A percentile compares a stretch with the other conserved stretches of the same genome.
These are phyloP conservation scores for Sebastes itinus DNA, from an alignment of 2,797 vertebrate genomes.

Conservation along the genomic window DNA sequence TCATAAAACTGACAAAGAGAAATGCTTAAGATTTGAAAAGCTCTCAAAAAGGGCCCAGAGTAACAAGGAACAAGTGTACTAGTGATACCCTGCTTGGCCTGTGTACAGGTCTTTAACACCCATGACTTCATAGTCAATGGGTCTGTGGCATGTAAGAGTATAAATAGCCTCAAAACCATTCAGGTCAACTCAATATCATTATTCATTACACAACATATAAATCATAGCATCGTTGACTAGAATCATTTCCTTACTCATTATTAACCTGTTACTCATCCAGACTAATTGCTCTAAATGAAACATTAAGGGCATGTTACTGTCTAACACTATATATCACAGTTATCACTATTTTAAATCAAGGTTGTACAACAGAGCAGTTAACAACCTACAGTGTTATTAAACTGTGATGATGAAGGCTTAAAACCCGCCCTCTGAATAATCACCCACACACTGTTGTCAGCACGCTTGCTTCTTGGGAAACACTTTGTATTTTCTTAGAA, in stretches of 20 bases:
- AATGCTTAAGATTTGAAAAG: not conserved
- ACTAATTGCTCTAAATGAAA: not conserved
- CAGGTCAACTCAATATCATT: not conserved
- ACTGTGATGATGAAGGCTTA: conserved; percentile 13
- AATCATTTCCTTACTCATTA: not conserved
- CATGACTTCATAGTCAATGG: not conserved
- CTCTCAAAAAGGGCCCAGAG: not conserved
- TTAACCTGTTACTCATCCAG: not conserved
- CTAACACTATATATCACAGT: not conserved
- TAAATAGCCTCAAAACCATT: not conserved
- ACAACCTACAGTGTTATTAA: conserved; percentile 14
- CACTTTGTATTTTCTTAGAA: conserved; percentile 40
- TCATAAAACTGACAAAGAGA: not conserved
- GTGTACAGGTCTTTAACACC: not conserved
- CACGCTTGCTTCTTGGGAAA: conserved; percentile 32
- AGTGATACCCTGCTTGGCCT: not conserved
- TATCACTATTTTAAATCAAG: conserved; percentile 3
- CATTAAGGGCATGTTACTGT: not conserved
- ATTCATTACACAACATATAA: not conserved
- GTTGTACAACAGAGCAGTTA: not conserved
- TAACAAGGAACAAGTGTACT: not conserved
- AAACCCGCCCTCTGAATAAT: conserved; percentile 19
- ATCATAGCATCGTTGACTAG: not conserved
- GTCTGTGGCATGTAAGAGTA: not conserved
- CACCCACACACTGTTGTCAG: conserved; percentile 29